Base-by-base conservation (phyloP, 2,888 invertebrate species). In the Dryobota labecula region DNA sequence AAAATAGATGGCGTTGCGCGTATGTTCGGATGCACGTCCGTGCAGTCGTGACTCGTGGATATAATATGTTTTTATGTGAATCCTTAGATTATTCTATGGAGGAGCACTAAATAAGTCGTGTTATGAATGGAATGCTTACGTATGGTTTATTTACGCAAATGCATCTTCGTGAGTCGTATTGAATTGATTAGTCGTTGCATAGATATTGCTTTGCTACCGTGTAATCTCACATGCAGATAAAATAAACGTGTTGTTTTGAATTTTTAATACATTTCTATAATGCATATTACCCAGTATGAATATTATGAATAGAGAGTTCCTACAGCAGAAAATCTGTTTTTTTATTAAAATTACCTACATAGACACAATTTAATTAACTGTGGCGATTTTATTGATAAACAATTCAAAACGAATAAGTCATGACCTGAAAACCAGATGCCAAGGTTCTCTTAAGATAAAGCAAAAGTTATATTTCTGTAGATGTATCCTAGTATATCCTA, bases 61-160 rank as follows among this genome's bases (percentile, higher is more conserved):
- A 77, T 79, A 83, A 77, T 80, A 80, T 69, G 70, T 84, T 82
- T 81, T 78, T 80, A 80, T 77, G 76, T 81, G 77, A 82, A 85
- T 85, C 82, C 82, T 82, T 77, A 83, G 83, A 77, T 78, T 76
- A 88, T 84, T 80, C 83, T 84, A 76, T 77, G 79, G 80, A 63
- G 61, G 73, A 73, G 80, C 77, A 79, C 78, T 89, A 87, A 88
- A 88, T 89, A 85, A 89, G 80, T 82, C 84, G 81, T 87, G 86
- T 88, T 89, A 88, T 88, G 89, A 88, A 88, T 88, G 87, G 88
- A 89, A 89, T 89, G 89, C 85, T 79, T 90, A 89, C 84, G 85
- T 88, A 89, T 90, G 83, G 90, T 80, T 86, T 90, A 87, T 90
- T 91, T 90, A 90, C 86, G 90, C 88, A 91, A 92, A 91, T 89